Percentiles rank a stretch among this genome's conserved stretches.
These are phyloP conservation scores for Melangyna quadrimaculata DNA, from an alignment of 2,888 invertebrate genomes.

Conservation along the genomic window DNA sequence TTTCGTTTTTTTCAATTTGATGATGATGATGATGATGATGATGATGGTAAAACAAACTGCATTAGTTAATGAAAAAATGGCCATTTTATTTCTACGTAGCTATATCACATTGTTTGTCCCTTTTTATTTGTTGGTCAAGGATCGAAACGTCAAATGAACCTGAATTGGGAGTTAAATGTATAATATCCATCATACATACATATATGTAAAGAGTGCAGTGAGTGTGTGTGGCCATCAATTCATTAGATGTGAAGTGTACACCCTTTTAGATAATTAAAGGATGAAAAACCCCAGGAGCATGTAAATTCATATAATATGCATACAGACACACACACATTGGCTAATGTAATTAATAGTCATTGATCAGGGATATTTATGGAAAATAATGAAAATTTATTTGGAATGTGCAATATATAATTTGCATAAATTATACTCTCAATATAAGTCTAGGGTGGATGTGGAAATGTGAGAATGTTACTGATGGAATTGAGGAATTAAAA, in stretches of 20 bases:
- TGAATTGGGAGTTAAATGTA: background rate
- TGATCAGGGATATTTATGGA: constrained; percentile 61
- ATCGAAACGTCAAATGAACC: background rate
- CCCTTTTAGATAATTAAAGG: constrained; percentile 39
- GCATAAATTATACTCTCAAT: constrained; percentile 29
- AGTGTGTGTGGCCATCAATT: constrained; percentile 38
- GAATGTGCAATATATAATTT: constrained; percentile 47
- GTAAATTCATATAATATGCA: constrained; percentile 3
- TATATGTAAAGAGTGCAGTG: background rate
- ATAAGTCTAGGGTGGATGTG: background rate
- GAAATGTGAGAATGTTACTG: background rate
- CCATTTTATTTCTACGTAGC: background rate
- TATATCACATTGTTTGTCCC: background rate
- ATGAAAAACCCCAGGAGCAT: constrained; percentile 14
- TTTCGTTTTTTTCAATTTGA: background rate
- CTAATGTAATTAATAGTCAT: constrained; percentile 61
- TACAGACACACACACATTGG: background rate
- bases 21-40: too few species aligned
- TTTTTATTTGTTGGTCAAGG: background rate
- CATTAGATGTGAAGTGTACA: constrained; percentile 23
- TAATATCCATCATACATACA: background rate
- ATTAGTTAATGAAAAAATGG: constrained; percentile 38
- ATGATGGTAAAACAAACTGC: constrained; percentile 6
- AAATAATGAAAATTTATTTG: constrained; percentile 59
- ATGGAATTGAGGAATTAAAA: too few species aligned